Evolutionary conservation across 2,113 vertebrate species (phyloP).

Genomic region (Cynocephalus volans): DNA sequence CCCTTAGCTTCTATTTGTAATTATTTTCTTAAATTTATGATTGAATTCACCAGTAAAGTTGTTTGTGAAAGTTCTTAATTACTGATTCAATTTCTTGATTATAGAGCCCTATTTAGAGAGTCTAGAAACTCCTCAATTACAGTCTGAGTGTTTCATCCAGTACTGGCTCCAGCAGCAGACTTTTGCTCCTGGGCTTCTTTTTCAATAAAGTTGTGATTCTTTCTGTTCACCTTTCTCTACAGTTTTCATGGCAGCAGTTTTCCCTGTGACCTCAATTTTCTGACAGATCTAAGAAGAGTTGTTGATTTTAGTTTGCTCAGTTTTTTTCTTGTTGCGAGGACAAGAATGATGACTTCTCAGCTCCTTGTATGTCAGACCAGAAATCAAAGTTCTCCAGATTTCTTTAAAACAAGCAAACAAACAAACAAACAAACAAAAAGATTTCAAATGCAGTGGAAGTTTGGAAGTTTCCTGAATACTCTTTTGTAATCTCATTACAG

Average conservation of each 20-base stretch:
- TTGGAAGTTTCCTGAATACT: background rate
- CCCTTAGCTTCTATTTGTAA: too few species aligned
- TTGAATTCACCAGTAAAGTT: background rate
- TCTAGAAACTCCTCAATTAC: background rate
- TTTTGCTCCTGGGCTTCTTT: background rate
- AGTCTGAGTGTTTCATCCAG: background rate
- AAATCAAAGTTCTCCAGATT: background rate
- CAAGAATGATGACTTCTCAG: background rate
- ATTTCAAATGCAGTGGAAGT: background rate
- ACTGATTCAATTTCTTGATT: background rate
- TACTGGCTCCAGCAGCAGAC: background rate
- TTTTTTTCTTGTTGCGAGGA: background rate
- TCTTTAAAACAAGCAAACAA: background rate
- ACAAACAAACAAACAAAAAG: background rate
- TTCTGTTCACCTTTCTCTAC: background rate
- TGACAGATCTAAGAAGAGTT: background rate
- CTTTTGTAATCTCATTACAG: background rate
- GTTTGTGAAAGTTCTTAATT: background rate
- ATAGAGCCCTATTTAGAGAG: background rate
- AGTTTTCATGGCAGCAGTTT: background rate
- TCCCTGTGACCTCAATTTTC: background rate
- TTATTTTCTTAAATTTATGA: too few species aligned
- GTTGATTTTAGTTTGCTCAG: constrained; percentile 20
- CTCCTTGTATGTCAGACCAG: background rate
- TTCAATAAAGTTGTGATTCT: background rate